Conservation (phyloP, 2,888 invertebrate genomes). For the Acanthopleura granulata region DNA sequence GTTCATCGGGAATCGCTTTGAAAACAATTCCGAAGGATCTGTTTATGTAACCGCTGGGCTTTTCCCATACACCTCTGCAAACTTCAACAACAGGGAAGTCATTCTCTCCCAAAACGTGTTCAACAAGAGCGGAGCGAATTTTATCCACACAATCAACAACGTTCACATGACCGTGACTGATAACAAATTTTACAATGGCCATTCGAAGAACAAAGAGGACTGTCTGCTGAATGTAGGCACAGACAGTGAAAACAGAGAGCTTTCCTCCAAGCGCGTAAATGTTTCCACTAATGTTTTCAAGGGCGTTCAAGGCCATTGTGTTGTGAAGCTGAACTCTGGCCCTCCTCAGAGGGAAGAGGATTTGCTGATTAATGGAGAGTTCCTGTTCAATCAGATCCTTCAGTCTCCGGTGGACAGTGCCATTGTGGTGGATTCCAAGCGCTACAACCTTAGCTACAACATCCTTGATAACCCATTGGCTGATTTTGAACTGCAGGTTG, state of each 20-base stretch:
- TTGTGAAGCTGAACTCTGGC: slow-evolving; percentile 21
- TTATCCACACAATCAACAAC: slow-evolving; percentile 21
- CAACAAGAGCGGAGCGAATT: not conserved
- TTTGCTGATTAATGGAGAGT: slow-evolving; percentile 21
- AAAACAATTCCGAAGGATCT: not conserved
- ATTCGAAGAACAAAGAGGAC: not conserved
- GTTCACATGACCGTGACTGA: slow-evolving; percentile 24
- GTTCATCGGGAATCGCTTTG: not conserved
- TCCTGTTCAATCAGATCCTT: slow-evolving; percentile 30
- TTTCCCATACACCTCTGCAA: not conserved
- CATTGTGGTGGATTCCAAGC: slow-evolving; percentile 19
- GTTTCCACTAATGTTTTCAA: slow-evolving; percentile 33
- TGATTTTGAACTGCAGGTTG: slow-evolving; percentile 29
- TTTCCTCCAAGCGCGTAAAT: slow-evolving; percentile 15
- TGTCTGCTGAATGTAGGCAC: slow-evolving; percentile 26
- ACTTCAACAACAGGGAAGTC: not conserved
- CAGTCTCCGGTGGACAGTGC: slow-evolving; percentile 21
- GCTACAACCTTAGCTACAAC: slow-evolving; percentile 31
- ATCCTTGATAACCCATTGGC: slow-evolving; percentile 34
- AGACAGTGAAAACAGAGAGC: not conserved
- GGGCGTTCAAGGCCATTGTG: slow-evolving; percentile 23
- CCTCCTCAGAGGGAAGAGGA: not conserved
- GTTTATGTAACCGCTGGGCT: not conserved
- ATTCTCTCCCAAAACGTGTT: not conserved
- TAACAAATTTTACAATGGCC: slow-evolving; percentile 24